Percentiles rank a stretch among this genome's conserved stretches.
Conservation (phyloP, 2,113 vertebrate species). For the Lepidothrix coronata region DNA sequence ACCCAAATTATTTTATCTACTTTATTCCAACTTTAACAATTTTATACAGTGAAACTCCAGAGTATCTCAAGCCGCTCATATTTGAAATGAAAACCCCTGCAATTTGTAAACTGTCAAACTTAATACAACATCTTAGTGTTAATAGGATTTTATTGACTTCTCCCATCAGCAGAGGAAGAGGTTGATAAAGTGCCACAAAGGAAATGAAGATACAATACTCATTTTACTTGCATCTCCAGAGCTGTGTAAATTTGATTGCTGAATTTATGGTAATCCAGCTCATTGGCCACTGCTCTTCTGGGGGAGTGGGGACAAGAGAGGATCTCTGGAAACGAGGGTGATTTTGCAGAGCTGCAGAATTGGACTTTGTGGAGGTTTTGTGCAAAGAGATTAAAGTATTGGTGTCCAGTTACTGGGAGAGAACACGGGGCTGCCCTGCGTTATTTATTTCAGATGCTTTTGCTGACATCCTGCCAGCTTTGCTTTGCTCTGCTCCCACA, state of each 20-base stretch:
- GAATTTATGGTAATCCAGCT: constrained; percentile 34
- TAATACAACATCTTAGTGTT: constrained; percentile 47
- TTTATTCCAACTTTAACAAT: constrained; percentile 8
- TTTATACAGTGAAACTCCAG: not conserved
- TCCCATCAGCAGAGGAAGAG: constrained; percentile 43
- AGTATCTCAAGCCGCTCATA: not conserved
- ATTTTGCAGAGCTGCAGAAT: not conserved
- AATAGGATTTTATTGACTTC: constrained; percentile 63
- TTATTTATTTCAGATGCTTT: not conserved
- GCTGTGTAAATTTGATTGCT: constrained; percentile 20
- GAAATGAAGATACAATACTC: constrained; percentile 45
- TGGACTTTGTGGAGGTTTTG: not conserved
- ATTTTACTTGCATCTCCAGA: constrained; percentile 28
- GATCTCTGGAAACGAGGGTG: not conserved
- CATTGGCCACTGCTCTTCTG: constrained; percentile 16
- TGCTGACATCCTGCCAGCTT: not conserved
- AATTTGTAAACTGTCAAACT: constrained; percentile 61
- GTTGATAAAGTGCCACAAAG: constrained; percentile 35
- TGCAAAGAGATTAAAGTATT: not conserved
- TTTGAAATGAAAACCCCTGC: constrained; percentile 49
- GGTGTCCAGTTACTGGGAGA: not conserved
- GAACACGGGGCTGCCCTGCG: not conserved
- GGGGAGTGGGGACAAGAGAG: not conserved
- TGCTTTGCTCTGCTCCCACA: not conserved
- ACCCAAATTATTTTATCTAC: not conserved